Conservation (phyloP, 53 echinoderm and acorn worm species). For the Pentamera pediparva region DNA sequence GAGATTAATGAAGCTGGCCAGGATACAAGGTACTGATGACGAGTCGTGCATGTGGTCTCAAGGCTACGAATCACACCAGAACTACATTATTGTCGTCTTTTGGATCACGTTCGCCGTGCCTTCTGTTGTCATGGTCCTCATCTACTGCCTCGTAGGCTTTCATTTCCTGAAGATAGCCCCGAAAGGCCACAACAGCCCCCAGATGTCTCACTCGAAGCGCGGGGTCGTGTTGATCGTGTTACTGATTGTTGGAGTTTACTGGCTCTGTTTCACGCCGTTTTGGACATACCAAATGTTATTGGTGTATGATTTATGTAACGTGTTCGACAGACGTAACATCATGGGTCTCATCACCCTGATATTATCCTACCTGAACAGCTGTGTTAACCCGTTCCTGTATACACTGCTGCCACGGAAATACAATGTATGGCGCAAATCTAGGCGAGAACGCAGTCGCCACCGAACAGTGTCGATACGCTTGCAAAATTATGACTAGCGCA, state of each 20-base stretch:
- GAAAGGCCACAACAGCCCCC: slow-evolving; percentile 4
- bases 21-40: background rate
- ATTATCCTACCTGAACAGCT: slow-evolving; percentile 57
- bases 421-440: slow-evolving; percentile 35
- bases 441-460: background rate
- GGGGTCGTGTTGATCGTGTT: slow-evolving; percentile 51
- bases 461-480: slow-evolving; percentile 14
- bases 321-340: slow-evolving; percentile 39
- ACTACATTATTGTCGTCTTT: slow-evolving; percentile 41
- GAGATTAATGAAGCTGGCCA: slow-evolving; percentile 15
- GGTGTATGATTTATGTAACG: slow-evolving; percentile 2
- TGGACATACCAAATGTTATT: slow-evolving; percentile 51
- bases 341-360: slow-evolving; percentile 52
- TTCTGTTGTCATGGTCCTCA: slow-evolving; percentile 41
- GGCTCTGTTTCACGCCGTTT: slow-evolving; percentile 61
- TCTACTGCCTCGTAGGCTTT: slow-evolving; percentile 34
- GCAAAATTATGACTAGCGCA: no score
- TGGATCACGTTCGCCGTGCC: slow-evolving; percentile 52
- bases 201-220: slow-evolving; percentile 39
- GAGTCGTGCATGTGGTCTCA: slow-evolving; percentile 45
- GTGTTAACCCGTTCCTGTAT: slow-evolving; percentile 62
- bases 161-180: slow-evolving; percentile 45
- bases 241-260: slow-evolving; percentile 52
- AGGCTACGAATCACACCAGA: slow-evolving; percentile 20
- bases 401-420: slow-evolving; percentile 50